Conservation (phyloP, 2,797 vertebrate species). For the Bufotes viridis region DNA sequence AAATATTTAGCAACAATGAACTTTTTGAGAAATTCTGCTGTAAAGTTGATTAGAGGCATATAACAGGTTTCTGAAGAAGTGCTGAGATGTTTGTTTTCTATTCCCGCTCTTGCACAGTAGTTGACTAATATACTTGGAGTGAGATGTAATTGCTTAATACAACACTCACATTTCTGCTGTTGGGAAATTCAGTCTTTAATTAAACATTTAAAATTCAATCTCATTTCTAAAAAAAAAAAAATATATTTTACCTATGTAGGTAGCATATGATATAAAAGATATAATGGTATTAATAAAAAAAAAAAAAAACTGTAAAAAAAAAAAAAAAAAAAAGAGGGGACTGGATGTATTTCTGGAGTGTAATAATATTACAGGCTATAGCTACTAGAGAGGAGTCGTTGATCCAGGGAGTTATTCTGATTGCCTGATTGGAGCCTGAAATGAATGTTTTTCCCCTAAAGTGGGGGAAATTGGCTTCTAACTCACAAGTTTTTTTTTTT, state of each 20-base stretch:
- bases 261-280: not conserved
- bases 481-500: no score
- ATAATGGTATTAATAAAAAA: no score
- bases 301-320: not conserved
- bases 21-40: slow-evolving; percentile 12
- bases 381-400: no score
- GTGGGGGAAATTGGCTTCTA: no score
- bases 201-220: not conserved
- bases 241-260: no score
- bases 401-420: no score
- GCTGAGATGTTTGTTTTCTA: slow-evolving; percentile 51
- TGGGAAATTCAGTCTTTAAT: not conserved
- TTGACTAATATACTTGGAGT: slow-evolving; percentile 45
- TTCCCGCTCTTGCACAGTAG: slow-evolving; percentile 36
- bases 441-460: no score
- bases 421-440: no score
- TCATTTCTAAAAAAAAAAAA: not conserved
- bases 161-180: slow-evolving; percentile 24
- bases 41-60: slow-evolving; percentile 33
- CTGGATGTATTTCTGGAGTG: no score
- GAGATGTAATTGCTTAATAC: slow-evolving; percentile 33
- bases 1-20: slow-evolving; percentile 31
- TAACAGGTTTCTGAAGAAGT: slow-evolving; percentile 37
- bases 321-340: no score
- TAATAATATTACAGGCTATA: no score